These are phyloP conservation scores for Cerceris ruficornis DNA, from an alignment of 2,888 invertebrate species.

Conservation along the genomic window DNA sequence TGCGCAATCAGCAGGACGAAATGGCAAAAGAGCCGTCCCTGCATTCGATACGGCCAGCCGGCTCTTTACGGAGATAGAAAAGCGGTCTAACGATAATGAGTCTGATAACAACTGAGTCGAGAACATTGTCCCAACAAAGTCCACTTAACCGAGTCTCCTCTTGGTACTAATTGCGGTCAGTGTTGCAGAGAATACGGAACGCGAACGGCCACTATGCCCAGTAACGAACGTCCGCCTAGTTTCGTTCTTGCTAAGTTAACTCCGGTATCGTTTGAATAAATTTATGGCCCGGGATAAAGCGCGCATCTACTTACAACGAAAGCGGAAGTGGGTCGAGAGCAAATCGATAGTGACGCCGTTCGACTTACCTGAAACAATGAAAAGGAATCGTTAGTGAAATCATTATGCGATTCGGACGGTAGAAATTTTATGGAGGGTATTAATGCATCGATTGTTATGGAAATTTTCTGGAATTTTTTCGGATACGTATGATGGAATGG, in stretches of 20 bases:
- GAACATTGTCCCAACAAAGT: slow-evolving; percentile 46
- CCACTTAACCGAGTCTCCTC: slow-evolving; percentile 54
- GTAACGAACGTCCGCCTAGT: slow-evolving; percentile 41
- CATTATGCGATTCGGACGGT: neutral
- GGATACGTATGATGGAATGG: too few species aligned
- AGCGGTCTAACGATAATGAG: slow-evolving; percentile 60
- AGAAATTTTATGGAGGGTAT: neutral
- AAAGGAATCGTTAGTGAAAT: neutral
- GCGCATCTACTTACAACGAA: slow-evolving; percentile 37
- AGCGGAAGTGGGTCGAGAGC: neutral
- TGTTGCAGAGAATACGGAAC: slow-evolving; percentile 46
- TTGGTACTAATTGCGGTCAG: slow-evolving; percentile 55
- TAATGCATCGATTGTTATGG: neutral
- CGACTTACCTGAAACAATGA: slow-evolving; percentile 57
- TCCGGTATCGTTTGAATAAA: slow-evolving; percentile 31
- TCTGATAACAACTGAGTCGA: slow-evolving; percentile 53
- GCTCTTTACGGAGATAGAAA: slow-evolving; percentile 34
- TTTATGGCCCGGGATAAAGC: slow-evolving; percentile 14
- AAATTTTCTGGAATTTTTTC: too few species aligned
- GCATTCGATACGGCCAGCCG: slow-evolving; percentile 6
- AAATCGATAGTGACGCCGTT: neutral
- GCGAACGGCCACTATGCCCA: slow-evolving; percentile 25
- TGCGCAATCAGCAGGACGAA: slow-evolving; percentile 2
- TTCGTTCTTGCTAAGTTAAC: slow-evolving; percentile 31
- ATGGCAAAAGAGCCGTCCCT: slow-evolving; percentile 5